Evolutionary conservation across 2,113 vertebrate species (phyloP).

Genomic region (Melanostigma gelatinosum): DNA sequence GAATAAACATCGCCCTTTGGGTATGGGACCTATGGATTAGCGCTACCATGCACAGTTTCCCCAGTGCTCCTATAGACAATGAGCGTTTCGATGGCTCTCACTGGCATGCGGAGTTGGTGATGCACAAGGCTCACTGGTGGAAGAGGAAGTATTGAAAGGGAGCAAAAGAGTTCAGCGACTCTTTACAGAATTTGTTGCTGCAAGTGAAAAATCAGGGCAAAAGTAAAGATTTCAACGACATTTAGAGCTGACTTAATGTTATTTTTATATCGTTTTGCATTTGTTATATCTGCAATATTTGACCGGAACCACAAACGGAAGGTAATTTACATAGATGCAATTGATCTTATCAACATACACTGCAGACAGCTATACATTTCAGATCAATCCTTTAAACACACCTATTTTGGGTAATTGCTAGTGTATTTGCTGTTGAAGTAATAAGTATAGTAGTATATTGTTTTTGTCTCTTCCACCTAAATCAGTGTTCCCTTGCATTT

Average conservation of each 20-base stretch:
- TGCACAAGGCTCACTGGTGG: conserved; percentile 13
- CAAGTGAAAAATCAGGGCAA: not conserved
- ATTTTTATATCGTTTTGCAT: not conserved
- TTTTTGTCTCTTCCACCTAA: not conserved
- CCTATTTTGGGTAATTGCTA: not conserved
- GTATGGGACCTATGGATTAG: conserved; percentile 66
- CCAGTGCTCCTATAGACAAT: conserved; percentile 37
- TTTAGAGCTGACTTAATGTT: not conserved
- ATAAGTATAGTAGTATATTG: not conserved
- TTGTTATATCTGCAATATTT: not conserved
- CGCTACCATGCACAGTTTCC: conserved; percentile 34
- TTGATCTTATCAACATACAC: not conserved
- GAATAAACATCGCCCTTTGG: conserved; percentile 70
- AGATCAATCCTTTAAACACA: not conserved
- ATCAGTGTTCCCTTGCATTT: not conserved
- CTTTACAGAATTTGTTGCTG: conserved; percentile 15
- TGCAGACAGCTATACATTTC: not conserved
- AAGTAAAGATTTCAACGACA: not conserved
- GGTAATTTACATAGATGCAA: not conserved
- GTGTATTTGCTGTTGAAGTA: not conserved
- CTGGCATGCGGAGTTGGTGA: conserved; percentile 15
- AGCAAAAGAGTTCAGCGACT: conserved; percentile 20
- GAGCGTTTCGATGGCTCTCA: conserved; percentile 6
- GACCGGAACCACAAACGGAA: not conserved
- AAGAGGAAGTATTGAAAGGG: conserved; percentile 25